phyloP scores from a whole-genome alignment of 2,888 invertebrate genomes.

The Xestia rhomboidea region DNA sequence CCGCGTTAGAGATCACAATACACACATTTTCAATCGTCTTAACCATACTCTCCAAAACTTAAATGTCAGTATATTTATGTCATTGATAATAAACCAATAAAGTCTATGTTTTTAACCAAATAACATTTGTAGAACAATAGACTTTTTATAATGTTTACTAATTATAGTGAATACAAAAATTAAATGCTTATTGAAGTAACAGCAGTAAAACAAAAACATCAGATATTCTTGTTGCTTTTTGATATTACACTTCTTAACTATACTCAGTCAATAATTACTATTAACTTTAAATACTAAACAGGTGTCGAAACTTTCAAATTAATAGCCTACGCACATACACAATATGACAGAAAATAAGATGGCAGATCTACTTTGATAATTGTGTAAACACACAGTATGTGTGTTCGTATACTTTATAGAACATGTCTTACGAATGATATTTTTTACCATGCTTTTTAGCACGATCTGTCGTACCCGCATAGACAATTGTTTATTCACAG shows the following conservation, averaged over 20 bases:
- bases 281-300: constrained; percentile 82
- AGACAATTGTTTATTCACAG: constrained; percentile 21
- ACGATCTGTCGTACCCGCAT: constrained; percentile 25
- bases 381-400: constrained; percentile 55
- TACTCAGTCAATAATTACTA: constrained; percentile 87
- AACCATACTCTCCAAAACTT: constrained; percentile 32
- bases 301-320: constrained; percentile 71
- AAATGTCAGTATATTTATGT: constrained; percentile 61
- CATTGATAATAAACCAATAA: constrained; percentile 56
- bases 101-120: constrained; percentile 53
- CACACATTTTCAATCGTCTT: constrained; percentile 38
- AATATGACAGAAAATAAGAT: constrained; percentile 59
- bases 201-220: constrained; percentile 75
- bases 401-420: constrained; percentile 65
- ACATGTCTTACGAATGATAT: too few species aligned
- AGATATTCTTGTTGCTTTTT: constrained; percentile 74
- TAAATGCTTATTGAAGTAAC: constrained; percentile 88
- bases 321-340: constrained; percentile 64
- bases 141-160: constrained; percentile 57
- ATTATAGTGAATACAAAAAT: constrained; percentile 74
- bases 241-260: constrained; percentile 82
- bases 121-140: constrained; percentile 59
- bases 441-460: constrained; percentile 38
- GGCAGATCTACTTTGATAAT: constrained; percentile 56
- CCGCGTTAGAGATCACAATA: constrained; percentile 55